Evolutionary conservation across 2,888 invertebrate species (phyloP), one percentile per base, ranked within the genome.

Genomic region (Thymelicus acteon): DNA sequence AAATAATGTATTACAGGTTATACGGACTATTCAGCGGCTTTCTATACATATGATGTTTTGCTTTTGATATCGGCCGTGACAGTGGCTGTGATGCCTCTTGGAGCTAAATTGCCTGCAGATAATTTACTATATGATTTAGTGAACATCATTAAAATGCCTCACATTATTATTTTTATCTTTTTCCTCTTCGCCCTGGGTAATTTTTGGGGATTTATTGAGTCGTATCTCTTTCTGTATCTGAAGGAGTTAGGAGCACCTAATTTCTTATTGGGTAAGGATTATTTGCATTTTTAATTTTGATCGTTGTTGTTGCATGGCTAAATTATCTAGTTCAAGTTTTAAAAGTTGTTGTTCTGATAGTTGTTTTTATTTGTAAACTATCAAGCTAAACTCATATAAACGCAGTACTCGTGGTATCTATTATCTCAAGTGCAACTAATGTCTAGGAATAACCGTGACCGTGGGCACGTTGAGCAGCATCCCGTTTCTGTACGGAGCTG

Each of bases 151-250:
- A 96, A 95, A 86, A 96, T 97, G 95, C 96, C 97, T 0, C 96
- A 97, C 79, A 96, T 98, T 60, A 95, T 97, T 48, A 94, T 96
- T 58, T 97, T 98, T 82, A 96, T 98, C 81, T 92, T 97, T 79
- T 97, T 97, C 85, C 93, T 98, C 58, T 97, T 97, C 82, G 95
- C 96, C 40, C 94, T 98, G 78, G 98, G 98, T 72, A 97, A 97
- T 81, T 95, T 97, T 85, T 97, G 97, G 96, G 98, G 98, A 44
- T 97, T 97, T 87, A 97, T 98, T 70, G 98, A 98, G 87, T 97
- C 97, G 66, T 98, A 97, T 85, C 91, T 98, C 47, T 98, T 98
- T 86, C 95, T 98, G 82, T 98, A 97, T 86, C 94, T 98, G 75
- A 96, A 96, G 87, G 97, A 97, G 86, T 93, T 98, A 74, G 96